Evolutionary conservation across 2,797 vertebrate genomes (phyloP).

Genomic region (Dendrocincla tyrannina): DNA sequence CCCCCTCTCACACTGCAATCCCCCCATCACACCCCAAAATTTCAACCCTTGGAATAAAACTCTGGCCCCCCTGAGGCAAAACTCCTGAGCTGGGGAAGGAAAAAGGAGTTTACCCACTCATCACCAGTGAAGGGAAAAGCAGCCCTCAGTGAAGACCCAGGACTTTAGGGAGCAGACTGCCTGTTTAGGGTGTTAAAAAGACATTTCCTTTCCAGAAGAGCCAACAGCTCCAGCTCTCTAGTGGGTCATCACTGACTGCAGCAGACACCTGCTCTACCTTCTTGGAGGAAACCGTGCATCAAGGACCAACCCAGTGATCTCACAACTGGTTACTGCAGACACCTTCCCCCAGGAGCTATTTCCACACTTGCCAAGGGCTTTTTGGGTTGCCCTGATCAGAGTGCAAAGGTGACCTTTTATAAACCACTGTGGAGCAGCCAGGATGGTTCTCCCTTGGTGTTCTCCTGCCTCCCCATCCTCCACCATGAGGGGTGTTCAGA

Average conservation of each 20-base stretch:
- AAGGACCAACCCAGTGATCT: background rate
- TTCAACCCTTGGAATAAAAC: background rate
- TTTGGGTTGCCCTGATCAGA: background rate
- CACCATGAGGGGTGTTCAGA: background rate
- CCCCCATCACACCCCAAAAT: background rate
- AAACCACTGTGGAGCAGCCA: background rate
- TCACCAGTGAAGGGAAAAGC: background rate
- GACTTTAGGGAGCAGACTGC: background rate
- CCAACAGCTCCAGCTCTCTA: background rate
- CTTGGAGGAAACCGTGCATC: background rate
- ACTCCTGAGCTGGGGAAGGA: background rate
- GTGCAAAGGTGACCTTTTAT: background rate
- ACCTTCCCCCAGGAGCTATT: background rate
- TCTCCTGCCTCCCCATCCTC: background rate
- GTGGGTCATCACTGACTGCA: background rate
- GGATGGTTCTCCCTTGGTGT: background rate
- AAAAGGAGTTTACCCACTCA: background rate
- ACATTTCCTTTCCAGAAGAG: background rate
- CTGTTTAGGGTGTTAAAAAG: background rate
- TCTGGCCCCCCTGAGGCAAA: background rate
- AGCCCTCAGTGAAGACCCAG: background rate
- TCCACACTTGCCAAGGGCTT: background rate
- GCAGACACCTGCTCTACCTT: background rate
- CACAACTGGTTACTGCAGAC: background rate
- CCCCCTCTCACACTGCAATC: background rate